A percentile compares a stretch with the other conserved stretches of the same genome.
These are phyloP conservation scores for Lamprotornis superbus DNA, from an alignment of 2,113 vertebrate species.

Conservation along the genomic window DNA sequence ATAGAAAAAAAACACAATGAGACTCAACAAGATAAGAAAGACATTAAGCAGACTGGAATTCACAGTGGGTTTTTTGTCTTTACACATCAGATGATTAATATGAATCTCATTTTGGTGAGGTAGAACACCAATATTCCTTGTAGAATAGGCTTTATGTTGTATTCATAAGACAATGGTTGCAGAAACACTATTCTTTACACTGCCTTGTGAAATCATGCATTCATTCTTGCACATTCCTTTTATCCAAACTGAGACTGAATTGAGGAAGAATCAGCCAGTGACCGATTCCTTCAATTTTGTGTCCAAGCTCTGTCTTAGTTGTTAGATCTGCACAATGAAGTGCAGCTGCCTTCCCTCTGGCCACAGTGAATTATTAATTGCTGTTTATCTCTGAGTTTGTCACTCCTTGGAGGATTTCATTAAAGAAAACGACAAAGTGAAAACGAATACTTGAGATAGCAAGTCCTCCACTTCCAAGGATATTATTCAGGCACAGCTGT, in stretches of 20 bases:
- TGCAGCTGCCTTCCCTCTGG: neutral
- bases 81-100: neutral
- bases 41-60: neutral
- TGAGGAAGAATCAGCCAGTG: neutral
- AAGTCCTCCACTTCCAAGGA: neutral
- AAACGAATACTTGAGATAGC: neutral
- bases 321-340: constrained; percentile 6
- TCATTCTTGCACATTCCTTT: neutral
- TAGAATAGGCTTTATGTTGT: neutral
- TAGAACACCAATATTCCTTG: neutral
- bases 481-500: neutral
- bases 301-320: neutral
- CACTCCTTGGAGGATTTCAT: constrained; percentile 22
- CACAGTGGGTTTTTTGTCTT: neutral
- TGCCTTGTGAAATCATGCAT: neutral
- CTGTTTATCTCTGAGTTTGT: constrained; percentile 42
- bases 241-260: neutral
- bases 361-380: constrained; percentile 54
- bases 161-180: neutral
- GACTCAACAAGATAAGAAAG: neutral
- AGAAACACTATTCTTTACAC: neutral
- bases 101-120: neutral
- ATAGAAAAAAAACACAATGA: neutral
- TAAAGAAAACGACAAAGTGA: constrained; percentile 1
- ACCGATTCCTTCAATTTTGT: neutral